Evolutionary conservation across 2,797 vertebrate species (phyloP).

Genomic region (Bryconaethiops microstoma): DNA sequence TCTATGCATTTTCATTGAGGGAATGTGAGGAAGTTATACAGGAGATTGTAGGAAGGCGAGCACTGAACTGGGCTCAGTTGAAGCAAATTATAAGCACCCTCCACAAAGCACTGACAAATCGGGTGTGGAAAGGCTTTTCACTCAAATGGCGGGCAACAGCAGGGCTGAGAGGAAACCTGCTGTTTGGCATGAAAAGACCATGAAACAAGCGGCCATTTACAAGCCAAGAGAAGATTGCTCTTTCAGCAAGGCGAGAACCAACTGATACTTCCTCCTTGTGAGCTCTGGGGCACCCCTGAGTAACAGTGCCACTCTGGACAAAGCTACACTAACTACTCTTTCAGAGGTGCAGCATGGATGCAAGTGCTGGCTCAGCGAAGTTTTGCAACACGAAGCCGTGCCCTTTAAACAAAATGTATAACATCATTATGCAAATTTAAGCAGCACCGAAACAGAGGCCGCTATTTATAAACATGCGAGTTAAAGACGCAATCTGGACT

Average conservation of each 20-base stretch:
- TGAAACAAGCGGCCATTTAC: background rate
- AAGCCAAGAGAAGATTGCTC: background rate
- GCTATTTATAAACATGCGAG: slow-evolving; percentile 74
- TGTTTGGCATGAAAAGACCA: slow-evolving; percentile 3
- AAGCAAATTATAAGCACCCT: background rate
- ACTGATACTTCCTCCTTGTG: background rate
- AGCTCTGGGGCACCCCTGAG: background rate
- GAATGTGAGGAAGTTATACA: background rate
- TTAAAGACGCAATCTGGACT: slow-evolving; percentile 74
- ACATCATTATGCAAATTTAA: slow-evolving; percentile 64
- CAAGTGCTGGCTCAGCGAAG: no score
- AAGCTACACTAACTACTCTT: no score
- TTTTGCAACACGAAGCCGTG: background rate
- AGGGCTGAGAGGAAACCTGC: background rate
- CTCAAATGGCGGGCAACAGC: background rate
- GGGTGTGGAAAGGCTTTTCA: background rate
- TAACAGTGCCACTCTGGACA: no score
- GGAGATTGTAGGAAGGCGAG: background rate
- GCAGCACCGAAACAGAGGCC: slow-evolving; percentile 49
- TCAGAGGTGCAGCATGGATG: no score
- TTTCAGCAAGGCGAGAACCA: background rate
- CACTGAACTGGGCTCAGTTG: background rate
- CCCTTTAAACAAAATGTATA: slow-evolving; percentile 49
- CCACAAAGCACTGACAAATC: background rate
- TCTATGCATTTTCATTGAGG: background rate